phyloP scores from a whole-genome alignment of 1,140 invertebrate species.

The Zeugodacus cucurbitae region DNA sequence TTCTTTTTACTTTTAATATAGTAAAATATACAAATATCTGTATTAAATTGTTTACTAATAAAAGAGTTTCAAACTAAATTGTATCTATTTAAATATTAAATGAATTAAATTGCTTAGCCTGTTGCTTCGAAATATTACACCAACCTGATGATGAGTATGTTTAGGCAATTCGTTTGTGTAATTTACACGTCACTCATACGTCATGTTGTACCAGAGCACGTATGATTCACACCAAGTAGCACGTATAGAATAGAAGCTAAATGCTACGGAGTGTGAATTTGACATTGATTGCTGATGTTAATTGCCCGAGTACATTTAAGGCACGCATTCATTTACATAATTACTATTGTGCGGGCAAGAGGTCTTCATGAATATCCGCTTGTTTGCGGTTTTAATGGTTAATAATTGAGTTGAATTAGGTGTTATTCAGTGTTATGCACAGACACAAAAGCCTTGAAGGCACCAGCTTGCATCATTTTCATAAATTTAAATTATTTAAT shows the following conservation, averaged over 20 bases:
- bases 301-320: not conserved
- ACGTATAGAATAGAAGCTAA: not conserved
- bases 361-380: too few species aligned
- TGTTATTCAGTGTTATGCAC: not conserved
- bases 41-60: too few species aligned
- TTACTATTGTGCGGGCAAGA: not conserved
- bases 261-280: not conserved
- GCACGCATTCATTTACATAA: not conserved
- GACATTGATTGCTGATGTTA: conserved; percentile 11
- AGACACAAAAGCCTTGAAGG: not conserved
- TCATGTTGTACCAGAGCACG: not conserved
- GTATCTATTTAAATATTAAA: too few species aligned
- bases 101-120: too few species aligned
- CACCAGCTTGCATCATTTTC: not conserved
- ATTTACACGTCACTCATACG: not conserved
- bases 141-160: too few species aligned
- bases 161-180: too few species aligned
- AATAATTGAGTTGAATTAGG: too few species aligned
- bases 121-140: too few species aligned
- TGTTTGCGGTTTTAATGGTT: too few species aligned
- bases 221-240: not conserved
- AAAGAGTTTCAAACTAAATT: too few species aligned
- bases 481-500: not conserved
- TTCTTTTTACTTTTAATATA: too few species aligned
- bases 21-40: too few species aligned